Evolutionary conservation across 1,140 invertebrate genomes (phyloP), one percentile per base, ranked within the genome.

Genomic region (Drosophila willistoni): DNA sequence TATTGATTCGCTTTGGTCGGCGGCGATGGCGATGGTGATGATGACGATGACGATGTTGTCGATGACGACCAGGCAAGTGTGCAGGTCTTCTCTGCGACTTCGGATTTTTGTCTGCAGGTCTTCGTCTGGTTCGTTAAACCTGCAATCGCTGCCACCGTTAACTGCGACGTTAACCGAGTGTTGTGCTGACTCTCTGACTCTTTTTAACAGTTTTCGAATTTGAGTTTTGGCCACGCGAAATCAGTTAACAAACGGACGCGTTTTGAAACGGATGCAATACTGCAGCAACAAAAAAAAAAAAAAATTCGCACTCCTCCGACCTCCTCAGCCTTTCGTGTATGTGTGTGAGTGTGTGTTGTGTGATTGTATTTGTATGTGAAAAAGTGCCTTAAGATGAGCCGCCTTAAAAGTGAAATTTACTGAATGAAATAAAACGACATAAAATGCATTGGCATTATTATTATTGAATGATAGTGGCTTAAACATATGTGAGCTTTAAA

Each of bases 241-340:
- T 91, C 90, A 91, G 90, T 91, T 91, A 90, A 90, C 83, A 81
- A 91, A 90, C 83, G 90, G 87, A 91, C 90, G 81, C 77, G 81
- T 84, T 81, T 85, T 80, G 80, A 85, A 91, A 91, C 81, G 85
- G 81, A 90, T 90, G 85, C 85, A 51, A 51, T 10, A 72, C 66
- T 71, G 64, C 47, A 64, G 56, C 57, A 51, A 51, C 44, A 51
- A 29, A 42, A 5, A 44, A 51, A 51, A 17, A 51, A 29, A 42
- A 5, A 44, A 44, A 44, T 7, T 47, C 44, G 44, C 44, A 51
- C 44, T 51, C 17, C 44, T 51, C 44, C 44, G 19, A 47, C 44
- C 44, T 47, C 44, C 14, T 47, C 44, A 47, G 42, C 7, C 44
- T 47, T 47, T 7, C 44, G 44, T 22, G 9, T 51, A 17, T 19